Percentiles rank a stretch among this genome's conserved stretches.
Conservation (phyloP, 2,888 invertebrate species). For the Maniola hyperantus region DNA sequence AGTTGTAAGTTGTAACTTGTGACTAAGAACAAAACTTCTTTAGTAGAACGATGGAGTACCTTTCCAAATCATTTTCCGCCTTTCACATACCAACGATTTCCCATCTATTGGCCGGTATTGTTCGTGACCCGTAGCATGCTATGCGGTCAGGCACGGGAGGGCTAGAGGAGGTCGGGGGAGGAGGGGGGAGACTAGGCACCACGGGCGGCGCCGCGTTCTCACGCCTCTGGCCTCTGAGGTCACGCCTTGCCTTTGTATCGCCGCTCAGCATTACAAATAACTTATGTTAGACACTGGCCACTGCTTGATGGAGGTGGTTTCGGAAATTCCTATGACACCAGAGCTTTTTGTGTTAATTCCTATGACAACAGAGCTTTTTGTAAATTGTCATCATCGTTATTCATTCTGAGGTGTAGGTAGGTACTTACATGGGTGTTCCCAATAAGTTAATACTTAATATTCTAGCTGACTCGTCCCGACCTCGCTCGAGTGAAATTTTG, state of each 20-base stretch:
- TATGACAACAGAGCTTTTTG: not conserved
- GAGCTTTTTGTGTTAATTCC: not conserved
- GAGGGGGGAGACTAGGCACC: slow-evolving; percentile 47
- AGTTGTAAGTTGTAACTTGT: not conserved
- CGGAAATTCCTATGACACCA: slow-evolving; percentile 21
- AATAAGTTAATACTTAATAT: too few species aligned
- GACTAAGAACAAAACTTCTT: not conserved
- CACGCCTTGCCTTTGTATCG: slow-evolving; percentile 77
- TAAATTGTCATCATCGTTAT: too few species aligned
- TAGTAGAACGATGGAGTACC: not conserved
- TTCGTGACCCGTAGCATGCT: slow-evolving; percentile 51
- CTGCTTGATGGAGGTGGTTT: slow-evolving; percentile 27
- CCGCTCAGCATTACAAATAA: slow-evolving; percentile 58
- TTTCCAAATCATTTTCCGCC: slow-evolving; percentile 21
- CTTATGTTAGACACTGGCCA: slow-evolving; percentile 36
- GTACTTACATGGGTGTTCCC: too few species aligned
- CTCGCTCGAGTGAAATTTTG: too few species aligned
- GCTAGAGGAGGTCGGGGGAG: slow-evolving; percentile 41
- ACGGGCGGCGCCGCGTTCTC: slow-evolving; percentile 71
- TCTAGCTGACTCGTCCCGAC: too few species aligned
- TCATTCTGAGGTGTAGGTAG: too few species aligned
- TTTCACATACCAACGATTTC: slow-evolving; percentile 34
- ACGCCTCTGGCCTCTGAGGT: slow-evolving; percentile 79
- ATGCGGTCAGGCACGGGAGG: slow-evolving; percentile 48
- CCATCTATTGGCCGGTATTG: slow-evolving; percentile 38